Conservation (phyloP, 2,113 vertebrate genomes). For the Lagopus leucura region DNA sequence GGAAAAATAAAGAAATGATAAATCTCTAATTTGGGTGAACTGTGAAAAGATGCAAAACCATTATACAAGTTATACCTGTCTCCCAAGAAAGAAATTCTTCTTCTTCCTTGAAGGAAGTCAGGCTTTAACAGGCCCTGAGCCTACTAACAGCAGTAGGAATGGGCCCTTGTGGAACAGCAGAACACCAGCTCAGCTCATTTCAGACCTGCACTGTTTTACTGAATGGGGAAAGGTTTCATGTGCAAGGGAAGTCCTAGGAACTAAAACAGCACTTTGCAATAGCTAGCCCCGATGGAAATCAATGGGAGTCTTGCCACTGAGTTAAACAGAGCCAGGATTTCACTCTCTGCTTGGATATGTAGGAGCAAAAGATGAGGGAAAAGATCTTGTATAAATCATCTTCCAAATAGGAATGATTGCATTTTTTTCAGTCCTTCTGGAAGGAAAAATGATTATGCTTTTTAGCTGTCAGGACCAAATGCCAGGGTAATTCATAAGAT, state of each 20-base stretch:
- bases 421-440: conserved; percentile 75
- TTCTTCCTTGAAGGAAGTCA: neutral
- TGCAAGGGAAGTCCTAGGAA: neutral
- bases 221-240: neutral
- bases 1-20: neutral
- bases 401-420: conserved; percentile 75
- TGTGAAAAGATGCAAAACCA: neutral
- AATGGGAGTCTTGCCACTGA: neutral
- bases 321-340: conserved; percentile 3
- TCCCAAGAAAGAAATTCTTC: conserved; percentile 6
- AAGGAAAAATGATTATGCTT: conserved; percentile 82
- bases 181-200: neutral
- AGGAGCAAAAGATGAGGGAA: conserved; percentile 66
- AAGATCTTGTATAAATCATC: conserved; percentile 76
- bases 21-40: neutral
- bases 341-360: conserved; percentile 41
- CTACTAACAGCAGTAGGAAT: neutral
- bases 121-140: neutral
- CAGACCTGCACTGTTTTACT: conserved; percentile 29
- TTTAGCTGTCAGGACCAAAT: conserved; percentile 83
- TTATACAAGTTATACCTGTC: neutral
- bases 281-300: neutral
- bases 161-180: neutral
- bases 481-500: conserved; percentile 80
- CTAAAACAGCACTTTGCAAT: neutral